Base-by-base conservation (phyloP, 2,113 vertebrate species). In the Platichthys flesus region DNA sequence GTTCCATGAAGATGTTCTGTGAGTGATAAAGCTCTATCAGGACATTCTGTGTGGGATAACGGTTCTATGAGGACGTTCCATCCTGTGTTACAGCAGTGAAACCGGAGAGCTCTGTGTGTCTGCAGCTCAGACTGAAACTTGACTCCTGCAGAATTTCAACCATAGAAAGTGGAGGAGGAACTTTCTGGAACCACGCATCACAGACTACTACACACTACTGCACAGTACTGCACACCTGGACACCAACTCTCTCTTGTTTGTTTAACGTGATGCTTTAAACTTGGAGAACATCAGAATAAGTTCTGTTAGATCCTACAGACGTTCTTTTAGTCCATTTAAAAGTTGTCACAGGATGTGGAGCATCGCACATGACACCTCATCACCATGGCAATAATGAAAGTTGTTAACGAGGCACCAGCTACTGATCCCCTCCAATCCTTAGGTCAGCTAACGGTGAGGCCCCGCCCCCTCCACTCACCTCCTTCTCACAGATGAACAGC, bases 401-500 rank as follows among this genome's bases (percentile, higher is more conserved):
- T 2, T 52, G 5, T 49, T 5, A 35, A 35, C 7, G 31, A 35
- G 31, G 31, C 35, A 37, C 35, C 35, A 37, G 35, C 35, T 37
- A 37, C 35, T 37, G 35, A 37, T 37, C 35, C 35, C 35, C 35
- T 37, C 20, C 7, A n/a, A 20, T 4, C 4, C 3, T 52, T 52
- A 31, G 31, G 6, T 31, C 18, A 52, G 51, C 52, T 54, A 15
- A 54, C 52, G 21, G 3, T 4, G 21, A 9, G 54, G 54, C 54
- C 51, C 51, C 51, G 51, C 51, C 81, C 73, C 42, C 58, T 18
- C 26, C 2, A 67, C 96, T 89, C 87, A 98, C 98, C 97, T 98
- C 98, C 86, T 97, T 99, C 82, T 97, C 96, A 0, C 96, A 95
- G 90, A 99, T 90, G 89, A 93, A 96, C 51, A 99, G 96, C 90